Conservation (phyloP, 2,888 invertebrate genomes). For the Crossocerus cetratus region DNA sequence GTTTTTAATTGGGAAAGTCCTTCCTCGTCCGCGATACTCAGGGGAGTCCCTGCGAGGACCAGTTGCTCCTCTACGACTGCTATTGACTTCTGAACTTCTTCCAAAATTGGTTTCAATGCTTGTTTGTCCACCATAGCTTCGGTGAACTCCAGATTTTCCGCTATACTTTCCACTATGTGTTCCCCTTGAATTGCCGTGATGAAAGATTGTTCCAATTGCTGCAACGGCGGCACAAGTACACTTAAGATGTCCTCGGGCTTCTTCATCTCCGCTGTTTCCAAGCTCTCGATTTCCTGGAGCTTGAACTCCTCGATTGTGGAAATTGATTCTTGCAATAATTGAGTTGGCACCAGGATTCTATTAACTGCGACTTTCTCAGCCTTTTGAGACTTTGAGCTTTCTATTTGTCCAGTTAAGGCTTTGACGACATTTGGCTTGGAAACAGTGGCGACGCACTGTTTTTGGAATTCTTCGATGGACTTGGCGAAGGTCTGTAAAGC, state of each 20-base stretch:
- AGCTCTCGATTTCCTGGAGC: slow-evolving; percentile 39
- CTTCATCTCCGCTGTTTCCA: slow-evolving; percentile 34
- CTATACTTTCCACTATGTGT: slow-evolving; percentile 21
- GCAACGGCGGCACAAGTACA: slow-evolving; percentile 42
- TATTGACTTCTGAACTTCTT: slow-evolving; percentile 64
- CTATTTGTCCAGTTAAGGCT: slow-evolving; percentile 17
- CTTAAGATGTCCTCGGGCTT: slow-evolving; percentile 36
- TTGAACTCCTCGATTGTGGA: slow-evolving; percentile 49
- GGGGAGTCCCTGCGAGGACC: slow-evolving; percentile 46
- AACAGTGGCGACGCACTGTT: slow-evolving; percentile 49
- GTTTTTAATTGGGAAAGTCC: slow-evolving; percentile 55
- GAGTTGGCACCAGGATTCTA: slow-evolving; percentile 35
- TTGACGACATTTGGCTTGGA: slow-evolving; percentile 35
- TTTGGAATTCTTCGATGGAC: slow-evolving; percentile 66
- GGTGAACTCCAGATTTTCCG: slow-evolving; percentile 8
- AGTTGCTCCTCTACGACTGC: slow-evolving; percentile 62
- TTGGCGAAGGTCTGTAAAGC: slow-evolving; percentile 67
- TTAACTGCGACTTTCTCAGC: slow-evolving; percentile 10
- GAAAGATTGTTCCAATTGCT: slow-evolving; percentile 52
- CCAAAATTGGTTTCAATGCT: slow-evolving; percentile 48
- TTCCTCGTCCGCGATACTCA: slow-evolving; percentile 51
- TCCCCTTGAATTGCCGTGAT: slow-evolving; percentile 44
- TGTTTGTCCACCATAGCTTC: slow-evolving; percentile 16
- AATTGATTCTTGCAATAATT: slow-evolving; percentile 49
- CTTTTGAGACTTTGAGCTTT: slow-evolving; percentile 7